phyloP scores from a whole-genome alignment of 2,888 invertebrate genomes.

The Diaphora mendica region DNA sequence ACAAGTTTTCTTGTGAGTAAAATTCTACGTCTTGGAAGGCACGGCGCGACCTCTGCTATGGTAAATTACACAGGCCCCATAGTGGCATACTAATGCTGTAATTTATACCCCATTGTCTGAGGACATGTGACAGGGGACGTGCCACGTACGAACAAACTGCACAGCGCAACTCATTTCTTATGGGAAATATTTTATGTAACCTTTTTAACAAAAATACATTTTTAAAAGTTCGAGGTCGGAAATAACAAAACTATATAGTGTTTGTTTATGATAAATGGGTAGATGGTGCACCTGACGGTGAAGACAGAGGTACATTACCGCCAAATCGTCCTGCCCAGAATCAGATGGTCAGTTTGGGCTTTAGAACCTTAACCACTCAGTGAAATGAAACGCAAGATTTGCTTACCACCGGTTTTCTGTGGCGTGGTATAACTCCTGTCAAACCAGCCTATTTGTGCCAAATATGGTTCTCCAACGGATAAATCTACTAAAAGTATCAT shows the following conservation, averaged over 20 bases:
- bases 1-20: slow-evolving; percentile 48
- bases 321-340: too few relatives aligned
- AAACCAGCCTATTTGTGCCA: too few relatives aligned
- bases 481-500: too few relatives aligned
- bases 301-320: too few relatives aligned
- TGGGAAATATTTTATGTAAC: slow-evolving; percentile 22
- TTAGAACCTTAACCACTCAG: too few relatives aligned
- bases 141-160: slow-evolving; percentile 44
- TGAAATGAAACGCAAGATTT: too few relatives aligned
- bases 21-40: slow-evolving; percentile 51
- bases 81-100: slow-evolving; percentile 56
- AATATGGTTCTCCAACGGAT: too few relatives aligned
- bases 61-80: slow-evolving; percentile 50
- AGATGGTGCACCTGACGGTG: too few relatives aligned
- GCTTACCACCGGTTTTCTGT: too few relatives aligned
- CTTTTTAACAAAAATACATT: background rate
- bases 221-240: background rate
- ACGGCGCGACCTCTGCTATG: slow-evolving; percentile 52
- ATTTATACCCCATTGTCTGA: slow-evolving; percentile 74
- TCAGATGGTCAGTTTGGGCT: too few relatives aligned
- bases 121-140: slow-evolving; percentile 52
- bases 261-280: background rate
- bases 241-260: background rate
- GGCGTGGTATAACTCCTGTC: too few relatives aligned
- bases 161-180: slow-evolving; percentile 38